Evolutionary conservation across 1,140 invertebrate species (phyloP).

Genomic region (Aphis gossypii): DNA sequence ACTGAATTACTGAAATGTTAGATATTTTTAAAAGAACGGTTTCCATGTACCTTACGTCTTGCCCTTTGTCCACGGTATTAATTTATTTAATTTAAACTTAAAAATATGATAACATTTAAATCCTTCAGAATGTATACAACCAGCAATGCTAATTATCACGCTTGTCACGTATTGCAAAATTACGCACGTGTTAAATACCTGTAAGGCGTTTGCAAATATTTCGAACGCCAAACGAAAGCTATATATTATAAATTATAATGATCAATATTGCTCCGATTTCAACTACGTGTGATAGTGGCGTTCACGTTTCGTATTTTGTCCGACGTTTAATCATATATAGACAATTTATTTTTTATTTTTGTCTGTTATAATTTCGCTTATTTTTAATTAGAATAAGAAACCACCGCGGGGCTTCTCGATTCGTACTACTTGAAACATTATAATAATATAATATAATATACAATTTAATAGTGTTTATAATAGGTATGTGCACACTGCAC

Average conservation of each 20-base stretch:
- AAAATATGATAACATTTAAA: not conserved
- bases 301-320: not conserved
- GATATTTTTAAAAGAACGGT: not conserved
- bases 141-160: not conserved
- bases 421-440: not conserved
- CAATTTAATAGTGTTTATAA: not conserved
- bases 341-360: not conserved
- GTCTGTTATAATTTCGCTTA: not conserved
- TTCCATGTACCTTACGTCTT: not conserved
- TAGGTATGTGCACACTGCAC: not conserved
- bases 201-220: slow-evolving; percentile 8
- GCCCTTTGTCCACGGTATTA: not conserved
- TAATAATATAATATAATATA: not conserved
- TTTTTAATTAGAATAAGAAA: not conserved
- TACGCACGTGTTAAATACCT: not conserved
- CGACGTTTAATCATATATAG: not conserved
- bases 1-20: not conserved
- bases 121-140: not conserved
- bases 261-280: not conserved
- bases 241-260: not conserved
- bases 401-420: not conserved
- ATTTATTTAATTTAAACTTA: not conserved
- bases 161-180: not conserved
- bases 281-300: not conserved
- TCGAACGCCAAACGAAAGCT: not conserved